Base-by-base conservation (phyloP, 2,888 invertebrate species). In the Cryptocheilus praepositus region DNA sequence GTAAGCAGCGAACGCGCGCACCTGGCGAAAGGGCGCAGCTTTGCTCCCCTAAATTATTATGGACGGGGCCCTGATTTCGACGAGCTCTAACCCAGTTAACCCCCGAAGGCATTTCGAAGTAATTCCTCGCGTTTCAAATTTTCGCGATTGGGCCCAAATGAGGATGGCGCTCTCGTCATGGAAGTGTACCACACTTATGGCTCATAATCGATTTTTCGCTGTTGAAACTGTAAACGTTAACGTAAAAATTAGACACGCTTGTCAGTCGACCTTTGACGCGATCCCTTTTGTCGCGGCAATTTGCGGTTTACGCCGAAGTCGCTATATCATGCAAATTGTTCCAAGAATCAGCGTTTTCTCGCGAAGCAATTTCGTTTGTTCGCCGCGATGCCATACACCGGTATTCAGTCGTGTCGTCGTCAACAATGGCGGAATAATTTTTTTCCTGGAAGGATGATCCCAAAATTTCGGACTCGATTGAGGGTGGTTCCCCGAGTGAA, bases 41-140 rank as follows among this genome's bases (percentile, higher is more conserved):
- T 36, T 44, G 62, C 70, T 59, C 64, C 68, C 73, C 73, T 68
- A 73, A 70, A 71, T 70, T 66, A 53, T 54, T 51, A 59, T 45
- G 64, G 52, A 55, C 70, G 19, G 51, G 45, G 22, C 60, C 55
- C 73, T 59, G 73, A 73, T 73, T 73, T 61, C 62, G 66, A 21
- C 46, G 43, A 49, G 43, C 66, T 61, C 65, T 13, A 51, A 49
- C 53, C 49, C n/a, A 53, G 46, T 11, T n/a, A 16, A 16, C 43
- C 54, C 15, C 16, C 4, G 13, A 13, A 25, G 25, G 58, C 61
- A 64, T 58, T 61, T 53, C 57, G 44, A n/a, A 21, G 19, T 54
- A 69, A 52, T 56, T 54, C 13, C 21, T 56, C 44, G n/a, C 16
- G 5, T 51, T 22, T 64, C 19, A 22, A 16, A 13, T 1, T 7